phyloP scores from a whole-genome alignment of 30 jellyfish, hydroid and myxozoan genomes.

The Hydractinia echinata region DNA sequence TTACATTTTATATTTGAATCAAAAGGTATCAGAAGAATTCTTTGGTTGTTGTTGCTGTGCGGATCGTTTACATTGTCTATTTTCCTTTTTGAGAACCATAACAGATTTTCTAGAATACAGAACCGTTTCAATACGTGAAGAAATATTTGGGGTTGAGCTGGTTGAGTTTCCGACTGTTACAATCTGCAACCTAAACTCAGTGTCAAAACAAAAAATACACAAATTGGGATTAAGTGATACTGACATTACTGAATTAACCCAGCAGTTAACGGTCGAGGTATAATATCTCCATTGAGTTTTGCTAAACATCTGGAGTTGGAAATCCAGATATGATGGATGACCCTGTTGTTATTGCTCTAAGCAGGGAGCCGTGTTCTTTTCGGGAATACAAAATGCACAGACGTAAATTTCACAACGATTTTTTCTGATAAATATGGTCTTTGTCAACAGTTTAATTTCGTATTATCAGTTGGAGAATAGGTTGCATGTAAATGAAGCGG shows the following conservation, averaged over 20 bases:
- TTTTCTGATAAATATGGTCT: not conserved
- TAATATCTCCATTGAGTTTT: not conserved
- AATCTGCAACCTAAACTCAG: constrained; percentile 4
- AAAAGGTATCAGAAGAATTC: not conserved
- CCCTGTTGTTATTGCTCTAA: constrained; percentile 3
- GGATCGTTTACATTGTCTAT: not conserved
- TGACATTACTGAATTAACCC: not conserved
- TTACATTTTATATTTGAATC: constrained; percentile 10
- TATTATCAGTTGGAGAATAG: not conserved
- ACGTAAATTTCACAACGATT: not conserved
- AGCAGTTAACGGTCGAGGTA: not conserved
- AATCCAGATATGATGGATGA: not conserved
- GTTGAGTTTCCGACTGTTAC: not conserved
- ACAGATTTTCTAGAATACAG: not conserved
- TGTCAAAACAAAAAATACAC: constrained; percentile 3
- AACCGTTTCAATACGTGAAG: not conserved
- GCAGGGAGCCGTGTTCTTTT: not conserved
- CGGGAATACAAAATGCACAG: not conserved
- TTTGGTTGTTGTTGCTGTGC: not conserved
- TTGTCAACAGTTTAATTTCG: not conserved
- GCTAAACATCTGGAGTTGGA: not conserved
- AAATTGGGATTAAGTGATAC: not conserved
- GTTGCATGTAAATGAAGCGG: not conserved
- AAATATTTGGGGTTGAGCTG: not conserved
- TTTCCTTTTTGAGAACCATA: not conserved